phyloP scores from a whole-genome alignment of 2,888 invertebrate species.

The Eristalinus sepulchralis region DNA sequence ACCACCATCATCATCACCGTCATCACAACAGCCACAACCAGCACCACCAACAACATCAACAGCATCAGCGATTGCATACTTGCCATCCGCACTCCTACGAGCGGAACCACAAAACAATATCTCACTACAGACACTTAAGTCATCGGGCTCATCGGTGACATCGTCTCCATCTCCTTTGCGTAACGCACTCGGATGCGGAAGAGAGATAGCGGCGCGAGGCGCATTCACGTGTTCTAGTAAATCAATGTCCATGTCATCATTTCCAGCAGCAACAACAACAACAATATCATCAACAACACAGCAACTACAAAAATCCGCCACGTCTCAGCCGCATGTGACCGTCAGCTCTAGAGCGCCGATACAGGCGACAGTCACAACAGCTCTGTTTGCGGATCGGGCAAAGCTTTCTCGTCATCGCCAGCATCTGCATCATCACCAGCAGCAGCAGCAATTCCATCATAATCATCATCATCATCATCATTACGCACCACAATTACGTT shows the following conservation, averaged over 20 bases:
- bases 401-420: constrained; percentile 43
- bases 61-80: background rate
- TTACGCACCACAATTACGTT: constrained; percentile 73
- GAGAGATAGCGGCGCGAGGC: background rate
- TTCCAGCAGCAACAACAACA: constrained; percentile 21
- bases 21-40: constrained; percentile 55
- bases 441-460: constrained; percentile 33
- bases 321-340: background rate
- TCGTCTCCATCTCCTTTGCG: background rate
- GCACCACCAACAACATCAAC: constrained; percentile 22
- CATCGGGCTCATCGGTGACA: background rate
- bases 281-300: background rate
- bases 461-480: constrained; percentile 62
- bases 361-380: constrained; percentile 17
- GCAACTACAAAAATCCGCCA: background rate
- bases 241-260: constrained; percentile 41
- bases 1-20: constrained; percentile 29
- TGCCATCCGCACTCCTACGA: background rate
- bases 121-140: background rate
- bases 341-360: background rate
- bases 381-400: constrained; percentile 29
- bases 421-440: constrained; percentile 42
- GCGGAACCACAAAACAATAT: background rate
- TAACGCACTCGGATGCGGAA: background rate
- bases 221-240: constrained; percentile 30